Evolutionary conservation across 2,113 vertebrate species (phyloP), one percentile per base, ranked within the genome.

Genomic region (Pelobates fuscus): DNA sequence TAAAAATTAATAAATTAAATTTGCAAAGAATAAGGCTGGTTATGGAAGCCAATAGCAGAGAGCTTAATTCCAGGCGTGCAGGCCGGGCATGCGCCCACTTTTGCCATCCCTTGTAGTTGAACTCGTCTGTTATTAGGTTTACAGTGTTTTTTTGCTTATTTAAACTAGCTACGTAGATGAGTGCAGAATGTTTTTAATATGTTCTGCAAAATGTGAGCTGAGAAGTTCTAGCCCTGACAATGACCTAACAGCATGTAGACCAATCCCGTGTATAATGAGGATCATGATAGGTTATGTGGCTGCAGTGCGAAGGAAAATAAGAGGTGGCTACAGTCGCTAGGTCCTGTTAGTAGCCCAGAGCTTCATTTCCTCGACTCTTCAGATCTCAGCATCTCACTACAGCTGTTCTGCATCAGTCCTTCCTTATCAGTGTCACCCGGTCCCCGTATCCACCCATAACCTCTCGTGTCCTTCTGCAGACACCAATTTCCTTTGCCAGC

Each of bases 401-500:
- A 86, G 86, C 83, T 86, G 86, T 85, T 86, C 80, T 78, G 72
- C 78, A 84, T 86, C 85, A 85, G 78, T 78, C 80, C 80, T 80
- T 77, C 81, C 71, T 1, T 0, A 80, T 81, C 82, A 63, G 80
- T 82, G 80, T 77, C 8, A 2, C 76, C 29, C 1, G 77, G 75
- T 78, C 75, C 77, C 0, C 1, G 66, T 82, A 84, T 82, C 82
- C 80, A 83, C 83, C 84, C 81, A 84, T 32, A 76, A 77, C 77
- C 82, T 82, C 84, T 79, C 80, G 66, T 0, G 78, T 85, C 87
- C 86, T 88, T 89, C 86, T 87, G 80, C 85, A 81, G 79, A 80
- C 84, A 82, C 84, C 82, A 79, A 82, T 86, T 85, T 83, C 78
- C 82, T 79, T 82, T 71, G 66, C 58, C 69, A 85, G 84, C 84